Conservation (phyloP, 2,888 invertebrate genomes). For the Drosophila kanekoi region DNA sequence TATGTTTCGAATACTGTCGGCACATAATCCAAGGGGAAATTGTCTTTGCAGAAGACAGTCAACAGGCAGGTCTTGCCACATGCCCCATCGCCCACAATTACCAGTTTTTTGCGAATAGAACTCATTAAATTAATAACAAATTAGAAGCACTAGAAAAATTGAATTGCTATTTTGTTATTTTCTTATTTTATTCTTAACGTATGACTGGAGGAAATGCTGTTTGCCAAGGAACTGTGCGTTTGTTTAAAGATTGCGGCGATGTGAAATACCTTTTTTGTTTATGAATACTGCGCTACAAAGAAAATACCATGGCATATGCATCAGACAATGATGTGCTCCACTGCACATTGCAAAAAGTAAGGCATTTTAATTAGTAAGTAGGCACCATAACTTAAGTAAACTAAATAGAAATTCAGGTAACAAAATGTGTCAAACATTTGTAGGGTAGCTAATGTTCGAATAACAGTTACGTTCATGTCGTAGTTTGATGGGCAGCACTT, state of each 20-base stretch:
- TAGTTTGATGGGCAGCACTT: constrained; percentile 42
- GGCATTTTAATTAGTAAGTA: too few relatives aligned
- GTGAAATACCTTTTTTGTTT: constrained; percentile 47
- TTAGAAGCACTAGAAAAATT: not conserved
- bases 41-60: constrained; percentile 99
- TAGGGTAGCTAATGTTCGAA: constrained; percentile 37
- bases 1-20: constrained; percentile 99
- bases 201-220: constrained; percentile 85
- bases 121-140: constrained; percentile 86
- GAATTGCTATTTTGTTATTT: not conserved
- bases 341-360: too few relatives aligned
- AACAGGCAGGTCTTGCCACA: constrained; percentile 99
- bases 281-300: constrained; percentile 49
- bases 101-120: constrained; percentile 98
- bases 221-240: constrained; percentile 9
- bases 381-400: not conserved
- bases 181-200: not conserved
- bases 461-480: constrained; percentile 25
- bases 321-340: not conserved
- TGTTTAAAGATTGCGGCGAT: constrained; percentile 24
- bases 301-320: constrained; percentile 19
- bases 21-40: constrained; percentile 99
- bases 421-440: not conserved
- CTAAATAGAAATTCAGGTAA: too few relatives aligned
- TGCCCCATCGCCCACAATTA: constrained; percentile 99